Conservation (phyloP, 2,797 vertebrate species). For the Podargus strigoides region DNA sequence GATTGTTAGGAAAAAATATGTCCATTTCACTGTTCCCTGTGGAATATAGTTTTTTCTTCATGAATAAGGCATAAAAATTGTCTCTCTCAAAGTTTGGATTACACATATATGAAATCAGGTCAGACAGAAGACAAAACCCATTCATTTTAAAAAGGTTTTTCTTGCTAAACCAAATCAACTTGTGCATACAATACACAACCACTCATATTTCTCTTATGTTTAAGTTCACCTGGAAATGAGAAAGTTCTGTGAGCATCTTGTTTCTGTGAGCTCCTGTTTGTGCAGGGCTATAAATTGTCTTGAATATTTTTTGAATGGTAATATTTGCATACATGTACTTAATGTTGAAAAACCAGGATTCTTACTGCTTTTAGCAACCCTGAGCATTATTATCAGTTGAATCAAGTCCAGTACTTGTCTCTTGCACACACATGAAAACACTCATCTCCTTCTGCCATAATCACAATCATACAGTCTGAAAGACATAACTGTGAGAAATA, state of each 20-base stretch:
- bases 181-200: neutral
- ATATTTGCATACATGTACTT: neutral
- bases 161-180: neutral
- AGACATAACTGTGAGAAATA: neutral
- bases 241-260: neutral
- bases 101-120: neutral
- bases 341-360: neutral
- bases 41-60: neutral
- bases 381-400: neutral
- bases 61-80: neutral
- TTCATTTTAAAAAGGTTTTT: neutral
- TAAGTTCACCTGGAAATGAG: neutral
- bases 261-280: neutral
- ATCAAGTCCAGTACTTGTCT: neutral
- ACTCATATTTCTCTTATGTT: neutral
- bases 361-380: neutral
- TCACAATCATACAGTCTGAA: neutral
- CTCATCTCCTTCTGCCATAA: neutral
- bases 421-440: neutral
- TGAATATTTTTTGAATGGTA: neutral
- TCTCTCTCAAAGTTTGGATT: neutral
- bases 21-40: neutral
- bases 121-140: neutral
- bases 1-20: neutral
- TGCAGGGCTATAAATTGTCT: neutral